A percentile compares a stretch with the other conserved stretches of the same genome.
Evolutionary conservation across 2,888 invertebrate genomes (phyloP).

Genomic region (Euphydryas editha): DNA sequence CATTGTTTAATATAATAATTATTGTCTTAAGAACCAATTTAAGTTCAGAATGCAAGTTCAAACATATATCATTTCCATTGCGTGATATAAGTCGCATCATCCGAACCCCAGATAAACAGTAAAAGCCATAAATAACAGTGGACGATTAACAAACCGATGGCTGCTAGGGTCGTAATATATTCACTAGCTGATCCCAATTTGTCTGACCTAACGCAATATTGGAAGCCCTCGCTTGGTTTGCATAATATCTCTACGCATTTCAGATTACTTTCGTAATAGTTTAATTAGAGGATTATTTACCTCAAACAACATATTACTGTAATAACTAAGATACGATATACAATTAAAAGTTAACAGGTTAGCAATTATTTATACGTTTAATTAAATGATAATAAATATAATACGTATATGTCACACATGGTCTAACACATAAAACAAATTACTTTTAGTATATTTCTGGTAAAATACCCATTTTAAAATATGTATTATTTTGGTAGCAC

Average conservation of each 20-base stretch:
- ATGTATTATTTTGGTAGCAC: too few relatives aligned
- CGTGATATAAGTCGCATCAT: slow-evolving; percentile 32
- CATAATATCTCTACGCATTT: slow-evolving; percentile 47
- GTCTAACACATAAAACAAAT: too few relatives aligned
- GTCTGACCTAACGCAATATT: slow-evolving; percentile 81
- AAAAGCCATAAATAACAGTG: slow-evolving; percentile 74
- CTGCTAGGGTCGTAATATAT: slow-evolving; percentile 76
- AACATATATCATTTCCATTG: slow-evolving; percentile 7
- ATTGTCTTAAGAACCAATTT: background rate
- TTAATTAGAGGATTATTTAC: slow-evolving; percentile 14
- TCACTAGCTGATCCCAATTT: slow-evolving; percentile 81
- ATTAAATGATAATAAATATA: too few relatives aligned
- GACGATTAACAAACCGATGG: slow-evolving; percentile 81
- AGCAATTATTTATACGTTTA: too few relatives aligned
- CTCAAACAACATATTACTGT: background rate
- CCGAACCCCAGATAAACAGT: slow-evolving; percentile 51
- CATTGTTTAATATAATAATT: too few relatives aligned
- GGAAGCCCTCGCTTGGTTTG: slow-evolving; percentile 55
- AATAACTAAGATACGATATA: background rate
- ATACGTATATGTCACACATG: too few relatives aligned
- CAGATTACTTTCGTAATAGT: slow-evolving; percentile 33
- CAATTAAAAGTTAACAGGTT: too few relatives aligned
- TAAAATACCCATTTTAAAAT: too few relatives aligned
- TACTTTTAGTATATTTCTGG: too few relatives aligned
- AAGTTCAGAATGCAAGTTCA: background rate